A percentile compares a stretch with the other conserved stretches of the same genome.
Conservation (phyloP, 2,888 invertebrate genomes). For the Scelioninae gen. 2 region DNA sequence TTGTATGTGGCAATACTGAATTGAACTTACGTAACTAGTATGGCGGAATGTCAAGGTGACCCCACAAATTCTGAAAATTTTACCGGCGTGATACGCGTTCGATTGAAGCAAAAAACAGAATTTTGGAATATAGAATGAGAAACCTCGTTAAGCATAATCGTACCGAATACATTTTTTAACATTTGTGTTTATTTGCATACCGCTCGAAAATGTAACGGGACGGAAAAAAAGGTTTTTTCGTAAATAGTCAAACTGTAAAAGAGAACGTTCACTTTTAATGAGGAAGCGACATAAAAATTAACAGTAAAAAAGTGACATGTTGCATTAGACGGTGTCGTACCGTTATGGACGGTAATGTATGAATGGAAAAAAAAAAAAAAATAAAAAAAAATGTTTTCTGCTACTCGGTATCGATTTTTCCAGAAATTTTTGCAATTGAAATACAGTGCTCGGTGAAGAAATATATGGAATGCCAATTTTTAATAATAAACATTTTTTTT, state of each 20-base stretch:
- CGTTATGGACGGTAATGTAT: conserved; percentile 1
- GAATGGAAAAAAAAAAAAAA: no score
- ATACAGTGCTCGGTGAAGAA: no score
- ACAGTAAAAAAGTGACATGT: conserved; percentile 12
- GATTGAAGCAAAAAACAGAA: no score
- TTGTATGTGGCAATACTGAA: no score
- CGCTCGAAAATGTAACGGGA: conserved; percentile 1
- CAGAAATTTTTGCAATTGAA: no score
- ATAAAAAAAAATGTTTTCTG: no score
- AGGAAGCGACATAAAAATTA: conserved; percentile 12
- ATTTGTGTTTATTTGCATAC: background rate
- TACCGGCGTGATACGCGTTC: background rate
- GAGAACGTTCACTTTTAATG: conserved; percentile 10
- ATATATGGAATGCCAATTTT: no score
- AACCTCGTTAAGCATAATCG: no score
- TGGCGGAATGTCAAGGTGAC: conserved; percentile 15
- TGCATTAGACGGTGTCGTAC: background rate
- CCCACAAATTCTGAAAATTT: conserved; percentile 21
- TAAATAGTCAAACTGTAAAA: background rate
- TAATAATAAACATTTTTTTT: background rate
- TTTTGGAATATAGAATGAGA: no score
- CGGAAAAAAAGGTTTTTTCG: background rate
- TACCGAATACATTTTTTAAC: background rate
- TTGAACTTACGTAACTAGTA: no score
- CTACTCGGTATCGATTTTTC: background rate